Percentiles rank a stretch among this genome's conserved stretches.
phyloP scores from a whole-genome alignment of 2,888 invertebrate species.

The Sussaba pulchella region DNA sequence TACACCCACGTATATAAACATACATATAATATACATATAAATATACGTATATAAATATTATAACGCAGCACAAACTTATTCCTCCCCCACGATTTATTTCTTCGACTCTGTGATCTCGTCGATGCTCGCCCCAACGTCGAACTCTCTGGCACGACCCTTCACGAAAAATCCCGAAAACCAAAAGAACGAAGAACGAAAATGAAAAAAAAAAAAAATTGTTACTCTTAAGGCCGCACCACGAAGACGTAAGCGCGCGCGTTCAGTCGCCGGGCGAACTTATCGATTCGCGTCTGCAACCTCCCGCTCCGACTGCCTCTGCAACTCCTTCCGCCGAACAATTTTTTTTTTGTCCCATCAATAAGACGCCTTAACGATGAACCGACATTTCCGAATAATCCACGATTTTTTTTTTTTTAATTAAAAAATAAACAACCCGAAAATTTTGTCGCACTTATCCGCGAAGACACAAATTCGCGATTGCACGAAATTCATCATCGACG shows the following conservation, averaged over 20 bases:
- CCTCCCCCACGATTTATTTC: too few relatives aligned
- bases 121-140: too few relatives aligned
- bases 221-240: not conserved
- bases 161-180: too few relatives aligned
- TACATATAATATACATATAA: not conserved
- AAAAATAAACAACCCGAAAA: not conserved
- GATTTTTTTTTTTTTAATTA: not conserved
- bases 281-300: slow-evolving; percentile 65
- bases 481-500: slow-evolving; percentile 13
- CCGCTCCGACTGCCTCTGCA: slow-evolving; percentile 44
- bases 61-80: too few relatives aligned
- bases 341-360: slow-evolving; percentile 57
- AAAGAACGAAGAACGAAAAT: not conserved
- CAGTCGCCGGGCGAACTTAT: slow-evolving; percentile 61
- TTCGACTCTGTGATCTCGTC: too few relatives aligned
- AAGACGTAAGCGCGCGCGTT: slow-evolving; percentile 28
- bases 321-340: slow-evolving; percentile 41
- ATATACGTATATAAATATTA: too few relatives aligned
- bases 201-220: too few relatives aligned
- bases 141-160: too few relatives aligned
- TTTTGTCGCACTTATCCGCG: slow-evolving; percentile 4
- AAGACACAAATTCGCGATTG: slow-evolving; percentile 7
- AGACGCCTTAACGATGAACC: not conserved
- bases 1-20: not conserved
- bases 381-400: not conserved